Percentiles rank a stretch among this genome's conserved stretches.
Conservation (phyloP, 2,797 vertebrate genomes). For the Myotis vivesi region DNA sequence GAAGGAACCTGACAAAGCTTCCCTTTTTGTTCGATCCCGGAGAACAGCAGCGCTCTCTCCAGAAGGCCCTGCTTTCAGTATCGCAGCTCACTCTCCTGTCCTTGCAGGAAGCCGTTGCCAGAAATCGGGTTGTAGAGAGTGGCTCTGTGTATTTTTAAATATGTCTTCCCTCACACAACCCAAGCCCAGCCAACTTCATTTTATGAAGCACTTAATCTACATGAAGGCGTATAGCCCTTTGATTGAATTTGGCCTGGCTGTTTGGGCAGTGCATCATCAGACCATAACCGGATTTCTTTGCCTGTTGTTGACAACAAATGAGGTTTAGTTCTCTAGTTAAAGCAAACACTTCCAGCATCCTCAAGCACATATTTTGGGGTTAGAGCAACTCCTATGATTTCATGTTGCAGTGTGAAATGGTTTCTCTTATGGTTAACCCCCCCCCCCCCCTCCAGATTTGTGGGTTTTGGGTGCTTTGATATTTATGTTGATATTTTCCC, state of each 20-base stretch:
- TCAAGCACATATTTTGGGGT: background rate
- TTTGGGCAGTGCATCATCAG: background rate
- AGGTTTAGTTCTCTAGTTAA: slow-evolving; percentile 37
- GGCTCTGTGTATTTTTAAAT: background rate
- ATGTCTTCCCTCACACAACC: background rate
- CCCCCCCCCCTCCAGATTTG: background rate
- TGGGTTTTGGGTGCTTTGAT: background rate
- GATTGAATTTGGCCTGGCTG: background rate
- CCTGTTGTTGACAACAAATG: background rate
- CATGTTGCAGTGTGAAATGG: slow-evolving; percentile 21
- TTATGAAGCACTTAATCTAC: background rate
- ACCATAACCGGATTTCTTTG: background rate
- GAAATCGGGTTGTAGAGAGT: background rate
- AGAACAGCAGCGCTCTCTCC: background rate
- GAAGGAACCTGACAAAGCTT: slow-evolving; percentile 45
- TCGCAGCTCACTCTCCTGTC: background rate
- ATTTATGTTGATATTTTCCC: slow-evolving; percentile 4
- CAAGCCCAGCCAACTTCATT: background rate
- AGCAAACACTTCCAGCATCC: slow-evolving; percentile 14
- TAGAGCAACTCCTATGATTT: slow-evolving; percentile 4
- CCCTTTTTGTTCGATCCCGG: background rate
- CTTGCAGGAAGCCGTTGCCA: background rate
- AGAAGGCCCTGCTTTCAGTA: background rate
- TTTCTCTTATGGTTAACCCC: background rate
- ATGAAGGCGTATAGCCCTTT: background rate